Evolutionary conservation across 64 coral and sea anemone species (phyloP).

Genomic region (Montipora capricornis): DNA sequence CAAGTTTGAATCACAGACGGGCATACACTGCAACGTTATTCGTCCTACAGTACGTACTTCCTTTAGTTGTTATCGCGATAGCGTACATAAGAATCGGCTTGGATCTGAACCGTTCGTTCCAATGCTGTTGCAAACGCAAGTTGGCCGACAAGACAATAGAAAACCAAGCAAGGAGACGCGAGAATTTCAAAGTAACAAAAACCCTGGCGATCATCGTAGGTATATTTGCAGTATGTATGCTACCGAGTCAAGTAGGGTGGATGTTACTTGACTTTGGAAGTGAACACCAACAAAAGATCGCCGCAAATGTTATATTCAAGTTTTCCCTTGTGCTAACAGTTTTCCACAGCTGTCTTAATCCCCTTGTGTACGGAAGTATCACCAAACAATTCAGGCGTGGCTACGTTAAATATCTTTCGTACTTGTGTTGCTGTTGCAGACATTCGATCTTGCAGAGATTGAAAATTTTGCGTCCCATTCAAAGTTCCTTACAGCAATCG

Average conservation of each 20-base stretch:
- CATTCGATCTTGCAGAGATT: slow-evolving; percentile 16
- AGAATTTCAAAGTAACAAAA: slow-evolving; percentile 82
- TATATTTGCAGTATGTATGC: slow-evolving; percentile 75
- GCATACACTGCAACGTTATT: slow-evolving; percentile 76
- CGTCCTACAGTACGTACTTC: slow-evolving; percentile 79
- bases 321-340: slow-evolving; percentile 69
- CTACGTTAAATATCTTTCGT: slow-evolving; percentile 81
- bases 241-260: slow-evolving; percentile 75
- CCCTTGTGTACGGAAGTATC: slow-evolving; percentile 83
- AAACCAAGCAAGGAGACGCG: slow-evolving; percentile 53
- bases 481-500: slow-evolving; percentile 18
- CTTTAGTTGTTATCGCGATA: slow-evolving; percentile 68
- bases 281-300: background rate
- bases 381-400: slow-evolving; percentile 87
- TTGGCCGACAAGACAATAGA: background rate
- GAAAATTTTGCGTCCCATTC: background rate
- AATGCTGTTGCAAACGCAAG: background rate
- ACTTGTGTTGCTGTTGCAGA: slow-evolving; percentile 82
- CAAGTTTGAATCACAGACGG: slow-evolving; percentile 51
- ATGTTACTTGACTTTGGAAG: slow-evolving; percentile 68
- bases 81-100: slow-evolving; percentile 86
- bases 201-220: slow-evolving; percentile 75
- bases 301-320: slow-evolving; percentile 1
- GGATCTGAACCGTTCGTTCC: slow-evolving; percentile 61
- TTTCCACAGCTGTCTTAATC: slow-evolving; percentile 90